Base-by-base conservation (phyloP, 2,113 vertebrate species). In the Ceratotherium simum region DNA sequence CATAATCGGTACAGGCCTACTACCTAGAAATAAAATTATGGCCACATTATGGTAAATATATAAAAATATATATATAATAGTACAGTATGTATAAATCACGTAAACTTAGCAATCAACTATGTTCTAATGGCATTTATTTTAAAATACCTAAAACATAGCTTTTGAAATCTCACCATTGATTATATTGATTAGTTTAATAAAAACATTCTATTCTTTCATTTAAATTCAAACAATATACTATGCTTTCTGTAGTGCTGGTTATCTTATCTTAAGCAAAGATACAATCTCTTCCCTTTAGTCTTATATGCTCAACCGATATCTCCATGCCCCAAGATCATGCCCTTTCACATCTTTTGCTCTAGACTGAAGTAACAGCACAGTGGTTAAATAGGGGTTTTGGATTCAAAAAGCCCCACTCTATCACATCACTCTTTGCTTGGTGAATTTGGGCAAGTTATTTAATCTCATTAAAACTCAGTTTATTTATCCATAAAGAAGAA, bases 1-100 rank as follows among this genome's bases (percentile, higher is more conserved):
- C 99, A 99, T 39, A 99, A 97, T 78, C 99, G 99, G 96, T 99
- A 99, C n/a, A 99, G 98, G 33, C 99, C 99, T 82, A 99, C 99
- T 97, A 99, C 99, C 99, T 99, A 98, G 88, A 95, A 98, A 96
- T 79, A 98, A 90, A 98, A 98, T 81, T 72, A 42, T 0, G 0
- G 78, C 42, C 87, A 76, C 17, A 11, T 92, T 29, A 2, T 81
- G 9, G 48, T 98, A 98, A 93, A 82, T 16, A 17, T 1, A n/a
- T 33, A 76, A 60, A 83, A 7, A 25, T 33, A 92, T 48, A 96
- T 69, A 96, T 39, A 0, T 5, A 36, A 76, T 13, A 84, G 62
- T 46, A 62, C 6, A 86, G 31, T 46, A 84, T 33, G 29, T 25
- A 94, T 39, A 96, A 86, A 69, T 91, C 84, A 95, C 36, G 93